Conservation (phyloP, 2,888 invertebrate genomes). For the Rutpela maculata region DNA sequence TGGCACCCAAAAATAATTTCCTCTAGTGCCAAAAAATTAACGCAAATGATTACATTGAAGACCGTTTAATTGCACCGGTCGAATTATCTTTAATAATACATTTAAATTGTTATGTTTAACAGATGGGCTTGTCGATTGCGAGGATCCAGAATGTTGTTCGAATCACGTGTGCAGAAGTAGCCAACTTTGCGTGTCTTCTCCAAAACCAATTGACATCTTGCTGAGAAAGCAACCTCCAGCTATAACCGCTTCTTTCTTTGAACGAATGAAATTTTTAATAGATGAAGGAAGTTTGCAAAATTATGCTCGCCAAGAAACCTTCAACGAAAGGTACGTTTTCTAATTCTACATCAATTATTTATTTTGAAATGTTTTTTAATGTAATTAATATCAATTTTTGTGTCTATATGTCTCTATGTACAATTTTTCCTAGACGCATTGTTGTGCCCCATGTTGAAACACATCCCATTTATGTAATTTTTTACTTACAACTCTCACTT, state of each 20-base stretch:
- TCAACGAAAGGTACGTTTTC: conserved; percentile 92
- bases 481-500: conserved; percentile 63
- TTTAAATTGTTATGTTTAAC: conserved; percentile 49
- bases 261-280: conserved; percentile 98
- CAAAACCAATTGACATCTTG: conserved; percentile 96
- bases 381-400: conserved; percentile 49
- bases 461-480: conserved; percentile 74
- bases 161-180: conserved; percentile 88
- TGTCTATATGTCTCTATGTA: conserved; percentile 66
- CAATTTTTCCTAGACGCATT: conserved; percentile 77
- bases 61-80: no score
- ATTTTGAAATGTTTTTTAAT: conserved; percentile 30
- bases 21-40: no score
- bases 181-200: conserved; percentile 94
- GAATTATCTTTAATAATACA: background rate
- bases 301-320: conserved; percentile 95
- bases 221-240: conserved; percentile 96
- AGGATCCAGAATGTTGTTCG: conserved; percentile 98
- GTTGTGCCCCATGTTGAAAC: conserved; percentile 88
- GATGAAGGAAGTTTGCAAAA: conserved; percentile 98
- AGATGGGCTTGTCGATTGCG: conserved; percentile 98
- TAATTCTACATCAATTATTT: background rate
- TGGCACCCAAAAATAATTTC: no score
- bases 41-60: no score
- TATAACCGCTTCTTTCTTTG: conserved; percentile 98